phyloP scores from a whole-genome alignment of 2,888 invertebrate species.

The Melieria picta region DNA sequence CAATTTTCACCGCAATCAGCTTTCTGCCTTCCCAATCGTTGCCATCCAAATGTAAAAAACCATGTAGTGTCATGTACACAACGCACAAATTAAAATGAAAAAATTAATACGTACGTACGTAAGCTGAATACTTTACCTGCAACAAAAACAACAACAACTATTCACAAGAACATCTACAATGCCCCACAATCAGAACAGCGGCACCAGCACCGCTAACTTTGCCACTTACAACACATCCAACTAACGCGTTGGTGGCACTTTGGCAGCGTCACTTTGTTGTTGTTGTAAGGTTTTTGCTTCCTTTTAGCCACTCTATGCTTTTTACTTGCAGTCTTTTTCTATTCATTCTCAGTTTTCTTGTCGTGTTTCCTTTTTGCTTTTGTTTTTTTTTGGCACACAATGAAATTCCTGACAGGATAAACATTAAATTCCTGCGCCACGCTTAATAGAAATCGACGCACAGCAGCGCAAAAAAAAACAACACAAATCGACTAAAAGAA shows the following conservation, averaged over 20 bases:
- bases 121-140: constrained; percentile 36
- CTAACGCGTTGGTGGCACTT: constrained; percentile 4
- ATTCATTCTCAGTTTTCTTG: background rate
- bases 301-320: background rate
- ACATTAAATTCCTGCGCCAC: constrained; percentile 38
- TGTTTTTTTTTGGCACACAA: constrained; percentile 20
- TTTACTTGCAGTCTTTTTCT: background rate
- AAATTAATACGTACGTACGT: background rate
- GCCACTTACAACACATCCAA: constrained; percentile 1
- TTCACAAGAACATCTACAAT: background rate
- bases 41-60: constrained; percentile 37
- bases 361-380: constrained; percentile 15
- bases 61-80: constrained; percentile 36
- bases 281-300: background rate
- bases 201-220: background rate
- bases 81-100: constrained; percentile 18
- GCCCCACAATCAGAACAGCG: background rate
- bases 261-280: too few species aligned
- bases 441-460: constrained; percentile 19
- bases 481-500: too few species aligned
- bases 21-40: constrained; percentile 29
- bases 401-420: constrained; percentile 43
- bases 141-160: constrained; percentile 7
- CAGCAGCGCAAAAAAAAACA: constrained; percentile 16
- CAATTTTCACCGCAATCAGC: constrained; percentile 23